Percentiles rank a stretch among this genome's conserved stretches.
Conservation (phyloP, 2,113 vertebrate species). For the Orycteropus afer region DNA sequence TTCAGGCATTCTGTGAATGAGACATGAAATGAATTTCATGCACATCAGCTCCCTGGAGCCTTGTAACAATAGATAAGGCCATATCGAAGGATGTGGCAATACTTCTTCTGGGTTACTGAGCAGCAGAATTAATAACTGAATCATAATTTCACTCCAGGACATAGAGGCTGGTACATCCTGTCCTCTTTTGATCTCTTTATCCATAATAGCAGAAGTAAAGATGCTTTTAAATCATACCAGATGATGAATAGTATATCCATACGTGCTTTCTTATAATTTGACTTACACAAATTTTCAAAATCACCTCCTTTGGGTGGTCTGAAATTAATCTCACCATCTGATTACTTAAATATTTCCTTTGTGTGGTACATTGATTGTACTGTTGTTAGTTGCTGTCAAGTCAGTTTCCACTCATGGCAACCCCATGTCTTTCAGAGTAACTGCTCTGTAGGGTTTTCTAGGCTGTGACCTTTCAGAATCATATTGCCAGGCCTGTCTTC, state of each 20-base stretch:
- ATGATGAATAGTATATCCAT: slow-evolving; percentile 20
- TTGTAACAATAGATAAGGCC: slow-evolving; percentile 88
- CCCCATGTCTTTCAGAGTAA: not conserved
- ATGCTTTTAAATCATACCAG: slow-evolving; percentile 59
- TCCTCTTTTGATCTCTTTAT: slow-evolving; percentile 82
- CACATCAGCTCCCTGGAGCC: slow-evolving; percentile 77
- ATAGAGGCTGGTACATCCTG: slow-evolving; percentile 74
- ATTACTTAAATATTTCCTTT: slow-evolving; percentile 27
- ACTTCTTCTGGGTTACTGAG: slow-evolving; percentile 81
- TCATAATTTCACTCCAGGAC: slow-evolving; percentile 84
- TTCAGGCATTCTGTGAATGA: slow-evolving; percentile 83
- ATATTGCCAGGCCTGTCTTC: not conserved
- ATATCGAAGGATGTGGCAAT: slow-evolving; percentile 79
- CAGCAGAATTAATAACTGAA: slow-evolving; percentile 85
- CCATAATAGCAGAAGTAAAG: slow-evolving; percentile 65
- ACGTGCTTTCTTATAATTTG: slow-evolving; percentile 10
- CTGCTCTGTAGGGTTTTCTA: not conserved
- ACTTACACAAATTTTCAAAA: not conserved
- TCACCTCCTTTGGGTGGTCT: not conserved
- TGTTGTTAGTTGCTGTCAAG: not conserved
- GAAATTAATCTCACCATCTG: slow-evolving; percentile 28
- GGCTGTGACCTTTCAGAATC: not conserved
- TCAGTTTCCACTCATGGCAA: not conserved
- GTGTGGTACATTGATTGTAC: not conserved
- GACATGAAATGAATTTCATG: slow-evolving; percentile 86